Conservation (phyloP, 2,113 vertebrate species). For the Xiphophorus couchianus region DNA sequence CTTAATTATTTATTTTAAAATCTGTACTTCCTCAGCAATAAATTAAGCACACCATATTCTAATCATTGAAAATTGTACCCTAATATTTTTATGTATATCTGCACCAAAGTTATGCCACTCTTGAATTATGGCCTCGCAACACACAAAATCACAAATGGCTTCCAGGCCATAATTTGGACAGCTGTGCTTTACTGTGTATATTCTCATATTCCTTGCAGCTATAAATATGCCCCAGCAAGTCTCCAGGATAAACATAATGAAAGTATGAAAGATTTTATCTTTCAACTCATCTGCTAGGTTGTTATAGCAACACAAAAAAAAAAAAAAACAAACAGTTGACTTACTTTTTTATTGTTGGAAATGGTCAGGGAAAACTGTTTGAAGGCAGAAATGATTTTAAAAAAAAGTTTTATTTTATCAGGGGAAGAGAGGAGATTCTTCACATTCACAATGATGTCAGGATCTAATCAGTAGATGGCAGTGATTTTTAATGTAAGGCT, state of each 20-base stretch:
- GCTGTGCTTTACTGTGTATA: background rate
- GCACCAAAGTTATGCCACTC: too few species aligned
- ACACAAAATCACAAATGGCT: too few species aligned
- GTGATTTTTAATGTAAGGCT: constrained; percentile 40
- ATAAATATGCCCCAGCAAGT: constrained; percentile 13
- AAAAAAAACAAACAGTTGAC: constrained; percentile 54
- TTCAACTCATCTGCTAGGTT: constrained; percentile 59
- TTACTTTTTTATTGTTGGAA: constrained; percentile 29
- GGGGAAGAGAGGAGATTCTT: constrained; percentile 25
- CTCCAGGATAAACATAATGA: constrained; percentile 9
- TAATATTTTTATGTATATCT: too few species aligned
- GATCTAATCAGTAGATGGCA: constrained; percentile 63
- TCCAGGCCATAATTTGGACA: too few species aligned
- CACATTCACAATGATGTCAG: constrained; percentile 54
- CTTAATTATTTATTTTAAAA: too few species aligned
- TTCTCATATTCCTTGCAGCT: constrained; percentile 12
- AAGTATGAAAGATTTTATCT: constrained; percentile 13
- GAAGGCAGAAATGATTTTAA: background rate
- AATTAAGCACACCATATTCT: too few species aligned
- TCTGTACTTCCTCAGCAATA: too few species aligned
- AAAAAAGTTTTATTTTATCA: constrained; percentile 39
- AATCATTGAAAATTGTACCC: too few species aligned
- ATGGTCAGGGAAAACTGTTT: constrained; percentile 48
- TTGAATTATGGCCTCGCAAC: too few species aligned
- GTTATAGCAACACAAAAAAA: constrained; percentile 61